Conservation (phyloP, 92 coral and sea anemone species). For the Chrysogorgia sp. region DNA sequence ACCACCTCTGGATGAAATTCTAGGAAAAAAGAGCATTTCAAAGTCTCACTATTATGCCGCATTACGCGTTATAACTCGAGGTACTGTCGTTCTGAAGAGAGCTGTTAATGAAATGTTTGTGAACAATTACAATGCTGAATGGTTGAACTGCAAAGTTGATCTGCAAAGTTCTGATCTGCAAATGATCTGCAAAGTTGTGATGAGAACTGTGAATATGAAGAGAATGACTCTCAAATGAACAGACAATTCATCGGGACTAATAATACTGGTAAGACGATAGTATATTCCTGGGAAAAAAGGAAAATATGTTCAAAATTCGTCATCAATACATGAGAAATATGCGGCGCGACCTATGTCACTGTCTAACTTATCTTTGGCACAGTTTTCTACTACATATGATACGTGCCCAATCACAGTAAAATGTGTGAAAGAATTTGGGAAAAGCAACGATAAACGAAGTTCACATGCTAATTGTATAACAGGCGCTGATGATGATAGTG, state of each 20-base stretch:
- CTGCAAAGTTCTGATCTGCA: neutral
- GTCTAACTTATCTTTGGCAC: conserved; percentile 25
- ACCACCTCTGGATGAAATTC: conserved; percentile 22
- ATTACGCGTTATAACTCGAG: conserved; percentile 24
- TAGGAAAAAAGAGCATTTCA: conserved; percentile 25
- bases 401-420: conserved; percentile 30
- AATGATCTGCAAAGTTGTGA: conserved; percentile 19
- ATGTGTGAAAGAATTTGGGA: conserved; percentile 17
- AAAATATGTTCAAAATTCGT: conserved; percentile 31
- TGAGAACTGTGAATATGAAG: conserved; percentile 28
- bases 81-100: conserved; percentile 26
- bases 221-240: neutral
- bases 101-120: conserved; percentile 23
- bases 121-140: conserved; percentile 39
- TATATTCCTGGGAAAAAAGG: conserved; percentile 32
- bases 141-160: conserved; percentile 26
- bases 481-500: conserved; percentile 16
- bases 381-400: conserved; percentile 24
- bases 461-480: conserved; percentile 28
- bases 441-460: conserved; percentile 15
- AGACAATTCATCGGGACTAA: neutral
- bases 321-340: conserved; percentile 31
- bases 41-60: conserved; percentile 16
- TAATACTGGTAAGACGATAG: neutral
- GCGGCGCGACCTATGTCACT: conserved; percentile 2